A percentile compares a stretch with the other conserved stretches of the same genome.
Evolutionary conservation across 1,140 invertebrate species (phyloP).

Genomic region (Drosophila pectinifera): DNA sequence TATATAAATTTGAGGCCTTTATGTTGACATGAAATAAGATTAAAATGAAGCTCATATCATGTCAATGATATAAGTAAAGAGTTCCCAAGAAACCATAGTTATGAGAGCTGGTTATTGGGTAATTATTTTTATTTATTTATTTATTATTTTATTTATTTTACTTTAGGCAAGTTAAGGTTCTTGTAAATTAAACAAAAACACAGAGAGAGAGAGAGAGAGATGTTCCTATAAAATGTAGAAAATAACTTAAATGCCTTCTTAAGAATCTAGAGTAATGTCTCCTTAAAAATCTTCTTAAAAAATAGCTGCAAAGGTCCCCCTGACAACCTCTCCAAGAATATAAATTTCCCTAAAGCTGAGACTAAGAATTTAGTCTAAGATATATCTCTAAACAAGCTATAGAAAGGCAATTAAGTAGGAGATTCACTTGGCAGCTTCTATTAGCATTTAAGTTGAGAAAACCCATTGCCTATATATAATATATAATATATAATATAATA

Average conservation of each 20-base stretch:
- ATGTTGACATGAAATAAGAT: neutral
- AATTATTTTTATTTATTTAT: no score
- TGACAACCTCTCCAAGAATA: neutral
- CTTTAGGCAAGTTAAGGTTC: no score
- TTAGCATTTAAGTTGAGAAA: neutral
- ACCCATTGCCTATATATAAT: neutral
- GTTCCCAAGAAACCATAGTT: no score
- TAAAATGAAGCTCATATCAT: neutral
- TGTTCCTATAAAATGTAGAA: no score
- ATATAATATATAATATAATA: no score
- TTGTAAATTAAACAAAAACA: no score
- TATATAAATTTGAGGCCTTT: neutral
- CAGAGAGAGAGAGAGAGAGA: neutral
- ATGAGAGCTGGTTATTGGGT: no score
- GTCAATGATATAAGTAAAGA: neutral
- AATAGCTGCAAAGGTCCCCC: no score
- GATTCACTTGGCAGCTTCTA: constrained; percentile 10
- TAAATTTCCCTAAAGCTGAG: neutral
- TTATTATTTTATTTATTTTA: no score
- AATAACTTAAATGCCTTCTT: no score
- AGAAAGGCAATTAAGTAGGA: constrained; percentile 1
- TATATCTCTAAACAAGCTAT: neutral
- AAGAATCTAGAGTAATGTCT: no score
- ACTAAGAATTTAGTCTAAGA: neutral
- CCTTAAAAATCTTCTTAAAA: no score